Evolutionary conservation across 2,888 invertebrate genomes (phyloP).

Genomic region (Formica aserva): DNA sequence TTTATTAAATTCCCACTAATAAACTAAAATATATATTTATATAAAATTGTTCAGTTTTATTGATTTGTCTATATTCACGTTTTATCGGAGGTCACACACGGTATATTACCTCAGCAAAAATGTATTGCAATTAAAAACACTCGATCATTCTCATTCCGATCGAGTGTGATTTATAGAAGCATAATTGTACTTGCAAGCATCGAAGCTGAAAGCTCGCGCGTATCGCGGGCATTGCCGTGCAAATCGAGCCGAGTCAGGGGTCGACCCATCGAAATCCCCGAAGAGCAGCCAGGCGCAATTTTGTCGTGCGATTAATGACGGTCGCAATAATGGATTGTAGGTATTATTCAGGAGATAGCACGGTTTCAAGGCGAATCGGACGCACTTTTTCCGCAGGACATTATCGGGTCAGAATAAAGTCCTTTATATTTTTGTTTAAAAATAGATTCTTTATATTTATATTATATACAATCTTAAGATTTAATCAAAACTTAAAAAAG

Average conservation of each 20-base stretch:
- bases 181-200: slow-evolving; percentile 51
- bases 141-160: slow-evolving; percentile 40
- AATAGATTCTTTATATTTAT: not conserved
- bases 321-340: slow-evolving; percentile 60
- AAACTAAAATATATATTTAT: not conserved
- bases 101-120: slow-evolving; percentile 26
- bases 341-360: slow-evolving; percentile 58
- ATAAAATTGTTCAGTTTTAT: not conserved
- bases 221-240: slow-evolving; percentile 50
- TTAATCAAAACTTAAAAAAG: not conserved
- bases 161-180: slow-evolving; percentile 47
- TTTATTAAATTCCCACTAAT: not conserved
- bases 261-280: slow-evolving; percentile 51
- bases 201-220: slow-evolving; percentile 57
- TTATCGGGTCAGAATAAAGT: not conserved
- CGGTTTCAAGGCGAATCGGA: slow-evolving; percentile 27
- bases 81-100: not conserved
- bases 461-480: not conserved
- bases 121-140: slow-evolving; percentile 46
- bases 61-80: not conserved
- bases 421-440: not conserved
- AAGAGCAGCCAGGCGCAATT: slow-evolving; percentile 58
- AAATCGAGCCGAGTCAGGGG: slow-evolving; percentile 56
- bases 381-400: slow-evolving; percentile 50
- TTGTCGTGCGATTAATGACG: slow-evolving; percentile 67